Percentiles rank a stretch among this genome's conserved stretches.
Conservation (phyloP, 2,888 invertebrate genomes). For the Branchipolynoe longqiensis region DNA sequence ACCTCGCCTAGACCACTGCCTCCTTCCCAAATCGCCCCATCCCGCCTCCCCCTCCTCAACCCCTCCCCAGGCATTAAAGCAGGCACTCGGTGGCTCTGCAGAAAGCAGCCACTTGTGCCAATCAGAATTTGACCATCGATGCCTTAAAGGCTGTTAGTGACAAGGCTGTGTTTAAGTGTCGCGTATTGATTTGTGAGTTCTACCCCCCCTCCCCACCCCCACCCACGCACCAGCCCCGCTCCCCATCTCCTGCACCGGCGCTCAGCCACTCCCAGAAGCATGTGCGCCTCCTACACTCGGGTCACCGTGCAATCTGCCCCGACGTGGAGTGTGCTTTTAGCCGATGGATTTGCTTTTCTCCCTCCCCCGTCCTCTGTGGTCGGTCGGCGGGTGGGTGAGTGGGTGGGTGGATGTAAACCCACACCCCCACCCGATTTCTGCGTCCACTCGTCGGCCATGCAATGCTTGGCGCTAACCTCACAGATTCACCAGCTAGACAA, state of each 20-base stretch:
- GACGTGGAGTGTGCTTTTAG: constrained; percentile 52
- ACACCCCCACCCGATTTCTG: too few relatives aligned
- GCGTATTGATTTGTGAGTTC: constrained; percentile 46
- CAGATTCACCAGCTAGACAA: too few relatives aligned
- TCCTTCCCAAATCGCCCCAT: neutral
- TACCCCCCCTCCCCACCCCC: neutral
- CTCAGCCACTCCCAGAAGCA: neutral
- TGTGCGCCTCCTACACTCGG: neutral
- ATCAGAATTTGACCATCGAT: constrained; percentile 55
- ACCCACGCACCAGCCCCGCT: neutral
- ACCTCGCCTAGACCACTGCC: neutral
- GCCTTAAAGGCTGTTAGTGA: constrained; percentile 56
- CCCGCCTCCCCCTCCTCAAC: neutral
- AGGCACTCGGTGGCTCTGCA: neutral
- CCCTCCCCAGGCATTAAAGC: constrained; percentile 6
- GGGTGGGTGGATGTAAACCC: too few relatives aligned
- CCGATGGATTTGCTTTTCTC: constrained; percentile 51
- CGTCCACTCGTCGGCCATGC: too few relatives aligned
- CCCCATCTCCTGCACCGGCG: constrained; percentile 34
- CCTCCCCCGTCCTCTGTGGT: too few relatives aligned
- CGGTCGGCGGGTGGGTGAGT: too few relatives aligned
- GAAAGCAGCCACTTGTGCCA: constrained; percentile 17
- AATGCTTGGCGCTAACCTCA: too few relatives aligned
- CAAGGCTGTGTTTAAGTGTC: constrained; percentile 50
- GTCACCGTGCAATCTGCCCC: constrained; percentile 46